Evolutionary conservation across 2,888 invertebrate species (phyloP).

Genomic region (Conchocele bisecta): DNA sequence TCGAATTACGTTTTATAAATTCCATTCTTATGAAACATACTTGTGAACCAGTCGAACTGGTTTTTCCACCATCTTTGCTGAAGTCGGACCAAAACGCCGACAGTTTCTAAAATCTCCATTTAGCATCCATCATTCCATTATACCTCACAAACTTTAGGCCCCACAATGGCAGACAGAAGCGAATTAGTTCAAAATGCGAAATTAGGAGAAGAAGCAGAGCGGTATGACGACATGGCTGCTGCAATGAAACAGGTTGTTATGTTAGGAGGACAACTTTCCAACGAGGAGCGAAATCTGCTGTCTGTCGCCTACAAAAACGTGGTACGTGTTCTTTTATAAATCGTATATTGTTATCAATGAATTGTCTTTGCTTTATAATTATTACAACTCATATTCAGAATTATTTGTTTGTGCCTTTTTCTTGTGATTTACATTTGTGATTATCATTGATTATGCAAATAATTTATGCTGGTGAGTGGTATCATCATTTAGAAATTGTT

Average conservation of each 20-base stretch:
- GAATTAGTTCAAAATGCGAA: constrained; percentile 99
- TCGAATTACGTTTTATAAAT: too few relatives aligned
- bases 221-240: constrained; percentile 98
- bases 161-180: constrained; percentile 84
- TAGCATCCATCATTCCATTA: not conserved
- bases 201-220: constrained; percentile 99
- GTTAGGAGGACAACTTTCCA: constrained; percentile 94
- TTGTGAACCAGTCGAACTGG: constrained; percentile 22
- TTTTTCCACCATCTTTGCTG: constrained; percentile 16
- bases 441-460: too few relatives aligned
- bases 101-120: not conserved
- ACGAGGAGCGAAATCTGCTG: constrained; percentile 98
- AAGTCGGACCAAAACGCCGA: not conserved
- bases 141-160: not conserved
- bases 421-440: too few relatives aligned
- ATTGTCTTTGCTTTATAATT: too few relatives aligned
- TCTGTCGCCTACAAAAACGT: constrained; percentile 99
- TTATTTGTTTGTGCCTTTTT: too few relatives aligned
- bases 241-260: constrained; percentile 99
- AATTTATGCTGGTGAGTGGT: too few relatives aligned
- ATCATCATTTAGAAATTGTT: too few relatives aligned
- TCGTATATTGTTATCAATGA: constrained; percentile 86
- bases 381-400: too few relatives aligned
- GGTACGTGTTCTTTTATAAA: constrained; percentile 99
- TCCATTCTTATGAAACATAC: too few relatives aligned